Evolutionary conservation across 2,888 invertebrate species (phyloP), one percentile per base, ranked within the genome.

Genomic region (Zootermopsis nevadensis): DNA sequence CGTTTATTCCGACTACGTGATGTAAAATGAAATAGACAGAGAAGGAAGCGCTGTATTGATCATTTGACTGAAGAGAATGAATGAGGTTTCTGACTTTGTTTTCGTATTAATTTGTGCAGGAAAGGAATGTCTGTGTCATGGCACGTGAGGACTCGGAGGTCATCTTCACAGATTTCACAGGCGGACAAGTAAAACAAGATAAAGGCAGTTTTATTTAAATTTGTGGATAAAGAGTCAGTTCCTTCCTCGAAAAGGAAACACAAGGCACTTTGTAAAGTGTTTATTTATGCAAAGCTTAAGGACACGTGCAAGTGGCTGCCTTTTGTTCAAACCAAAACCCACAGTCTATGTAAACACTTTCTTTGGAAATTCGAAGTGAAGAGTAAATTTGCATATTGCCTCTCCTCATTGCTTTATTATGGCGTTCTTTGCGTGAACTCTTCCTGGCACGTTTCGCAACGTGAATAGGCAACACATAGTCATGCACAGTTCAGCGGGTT

Each of bases 261-360:
- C 12, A 60, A 60, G 27, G 27, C 53, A 60, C 60, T n/a, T 60
- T 60, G 60, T 60, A 12, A 7, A 27, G 27, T n/a, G 12, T 27
- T 60, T 60, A 15, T 60, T 60, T 60, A 60, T 60, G 60, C 60
- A 60, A 60, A 60, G 60, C 12, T 7, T 60, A 12, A 48, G 19
- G 10, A 60, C 60, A 60, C 60, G 60, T 1, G 60, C 27, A 60
- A 60, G 60, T 60, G 27, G 60, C 60, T 60, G 27, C 8, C 60
- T 60, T 60, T 60, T 60, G 60, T 60, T 60, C n/a, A 60, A 60
- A 60, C 60, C n/a, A 60, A 60, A 60, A n/a, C 27, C 60, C 15
- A 48, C 48, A 3, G 19, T 19, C 19, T 27, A 60, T 60, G 60
- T 60, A n/a, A 60, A 60, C 60, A 60, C 8, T 60, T 27, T 27